phyloP scores from a whole-genome alignment of 1,140 invertebrate genomes.

The Galendromus occidentalis region DNA sequence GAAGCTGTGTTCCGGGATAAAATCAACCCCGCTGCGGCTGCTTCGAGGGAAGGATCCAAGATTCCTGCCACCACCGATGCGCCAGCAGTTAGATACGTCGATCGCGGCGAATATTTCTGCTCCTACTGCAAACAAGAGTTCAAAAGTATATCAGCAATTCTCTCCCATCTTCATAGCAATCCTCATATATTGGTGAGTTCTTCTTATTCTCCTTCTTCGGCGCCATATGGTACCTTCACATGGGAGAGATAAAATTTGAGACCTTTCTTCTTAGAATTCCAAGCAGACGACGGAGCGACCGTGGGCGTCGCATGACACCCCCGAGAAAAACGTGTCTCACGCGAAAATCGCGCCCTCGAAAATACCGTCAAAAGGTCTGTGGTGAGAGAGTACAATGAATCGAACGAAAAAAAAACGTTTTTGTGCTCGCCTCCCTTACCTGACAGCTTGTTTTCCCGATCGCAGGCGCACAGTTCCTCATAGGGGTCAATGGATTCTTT shows the following conservation, averaged over 20 bases:
- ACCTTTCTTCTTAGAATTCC: background rate
- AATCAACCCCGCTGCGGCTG: background rate
- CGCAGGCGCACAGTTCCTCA: slow-evolving; percentile 1
- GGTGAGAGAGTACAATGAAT: no score
- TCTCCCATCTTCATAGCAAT: background rate
- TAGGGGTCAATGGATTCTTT: background rate
- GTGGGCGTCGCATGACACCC: background rate
- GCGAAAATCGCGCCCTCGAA: background rate
- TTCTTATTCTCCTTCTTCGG: no score
- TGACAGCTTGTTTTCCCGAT: background rate
- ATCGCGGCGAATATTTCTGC: background rate
- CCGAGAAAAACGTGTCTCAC: background rate
- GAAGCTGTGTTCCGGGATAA: background rate
- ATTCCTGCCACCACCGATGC: no score
- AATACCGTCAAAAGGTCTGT: background rate
- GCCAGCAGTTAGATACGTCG: background rate
- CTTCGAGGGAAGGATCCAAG: no score
- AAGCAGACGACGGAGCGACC: background rate
- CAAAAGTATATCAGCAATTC: background rate
- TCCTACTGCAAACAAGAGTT: background rate
- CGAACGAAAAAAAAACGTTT: no score
- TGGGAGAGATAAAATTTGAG: no score
- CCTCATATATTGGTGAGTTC: background rate
- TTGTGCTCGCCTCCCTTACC: no score
- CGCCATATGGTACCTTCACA: no score